Evolutionary conservation across 2,888 invertebrate species (phyloP), one percentile per base, ranked within the genome.

Genomic region (Aplocera efformata): DNA sequence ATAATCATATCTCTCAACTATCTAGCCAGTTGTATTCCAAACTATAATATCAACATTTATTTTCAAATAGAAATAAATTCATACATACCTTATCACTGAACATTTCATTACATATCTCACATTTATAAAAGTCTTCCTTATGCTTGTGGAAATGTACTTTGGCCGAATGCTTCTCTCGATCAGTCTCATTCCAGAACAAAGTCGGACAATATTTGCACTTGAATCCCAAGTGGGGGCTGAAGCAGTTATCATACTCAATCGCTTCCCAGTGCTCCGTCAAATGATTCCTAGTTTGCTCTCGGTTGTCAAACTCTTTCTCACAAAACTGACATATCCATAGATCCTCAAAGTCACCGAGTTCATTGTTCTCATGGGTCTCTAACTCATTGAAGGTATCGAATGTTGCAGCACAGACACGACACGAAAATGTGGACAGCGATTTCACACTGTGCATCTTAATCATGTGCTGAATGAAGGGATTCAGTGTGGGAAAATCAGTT

Each of bases 301-400:
- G 54, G 10, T 73, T 68, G 24, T 79, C 69, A 73, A 89, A 89
- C 48, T 88, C 88, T 23, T 79, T 77, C 27, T 88, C 84, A 65
- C 89, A 89, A 57, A 89, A 84, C 66, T 89, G 89, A 63, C 89
- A 89, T 2, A 86, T 56, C 82, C 86, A 89, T 1, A 89, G 58
- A 42, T 86, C 77, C 1, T 83, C 78, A 61, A 88, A 88, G 21
- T 84, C 79, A 0, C 66, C 70, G 32, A 83, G 45, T 49, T 88
- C 88, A 25, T 72, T 67, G 0, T 32, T 30, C 4, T 60, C 55
- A 53, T 89, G 88, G 31, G 35, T 63, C 1, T 73, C 72, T 11
- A 88, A 57, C 30, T 88, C 88, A 22, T 48, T 39, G 13, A 62
- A 58, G 33, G 46, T 76, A 7, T 86, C 83, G 64, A 84, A 89